Percentiles rank a stretch among this genome's conserved stretches.
Conservation (phyloP, 2,113 vertebrate species). For the Felis catus region F.catus_Fca126_mat1.0 CM031425.1:56998501-56999000, state of each 20-base stretch:
- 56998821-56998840: too few species aligned
- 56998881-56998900: too few species aligned
- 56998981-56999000: not conserved
- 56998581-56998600: not conserved
- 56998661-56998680: not conserved
- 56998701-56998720: fast-evolving
- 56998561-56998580: not conserved
- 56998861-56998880: not conserved
- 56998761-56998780: fast-evolving
- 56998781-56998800: too few species aligned
- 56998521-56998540: not conserved
- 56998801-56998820: not conserved
- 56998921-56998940: not conserved
- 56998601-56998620: not conserved
- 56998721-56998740: not conserved
- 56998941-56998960: not conserved
- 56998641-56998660: not conserved
- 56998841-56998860: too few species aligned
- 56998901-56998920: not conserved
- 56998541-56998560: not conserved
- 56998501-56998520: too few species aligned
- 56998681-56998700: not conserved
- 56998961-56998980: not conserved
- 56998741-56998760: fast-evolving
- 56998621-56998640: not conserved